Base-by-base conservation (phyloP, 2,113 vertebrate species). In the Channa maculata region DNA sequence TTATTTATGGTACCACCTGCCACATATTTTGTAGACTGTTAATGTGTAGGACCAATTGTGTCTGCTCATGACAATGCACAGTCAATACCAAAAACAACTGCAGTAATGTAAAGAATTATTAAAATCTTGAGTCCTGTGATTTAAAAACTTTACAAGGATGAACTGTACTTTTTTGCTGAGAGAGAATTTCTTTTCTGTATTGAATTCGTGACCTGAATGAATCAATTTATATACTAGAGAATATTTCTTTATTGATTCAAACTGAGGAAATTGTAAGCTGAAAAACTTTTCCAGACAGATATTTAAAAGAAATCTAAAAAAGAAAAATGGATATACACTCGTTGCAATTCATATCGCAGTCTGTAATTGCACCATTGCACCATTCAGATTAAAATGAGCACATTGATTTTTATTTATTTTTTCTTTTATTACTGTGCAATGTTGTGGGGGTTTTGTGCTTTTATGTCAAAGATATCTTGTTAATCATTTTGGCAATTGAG, bases 401-500 rank as follows among this genome's bases (percentile, higher is more conserved):
- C 34, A 14, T 65, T 13, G 8, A 37, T 57, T 49, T 44, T 15
- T 10, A 33, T 24, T 15, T 14, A 8, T 10, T 63, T 15, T 49
- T 6, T 54, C 73, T 49, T 65, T 58, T 0, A 0, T 50, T 37
- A 48, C 1, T 39, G 10, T 48, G 34, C 71, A 38, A 38, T 14
- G 52, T n/a, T 70, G 7, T 48, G 52, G 41, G 39, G 6, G 2
- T 41, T 24, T 24, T 24, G 15, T 13, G 51, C 14, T 54, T 44
- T 48, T 77, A 43, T 68, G 39, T 41, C 11, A 5, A 9, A 37
- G 11, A 62, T 69, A 38, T 4, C 36, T 57, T 62, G 41, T 70
- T 63, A 38, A 52, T 61, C 43, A 53, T 9, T 58, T 64, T 68
- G 54, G 34, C 57, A 44, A 72, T 49, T 81, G 44, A 76, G 64